Percentiles rank a stretch among this genome's conserved stretches.
Evolutionary conservation across 2,797 vertebrate genomes (phyloP).

Genomic region (Luscinia megarhynchos): DNA sequence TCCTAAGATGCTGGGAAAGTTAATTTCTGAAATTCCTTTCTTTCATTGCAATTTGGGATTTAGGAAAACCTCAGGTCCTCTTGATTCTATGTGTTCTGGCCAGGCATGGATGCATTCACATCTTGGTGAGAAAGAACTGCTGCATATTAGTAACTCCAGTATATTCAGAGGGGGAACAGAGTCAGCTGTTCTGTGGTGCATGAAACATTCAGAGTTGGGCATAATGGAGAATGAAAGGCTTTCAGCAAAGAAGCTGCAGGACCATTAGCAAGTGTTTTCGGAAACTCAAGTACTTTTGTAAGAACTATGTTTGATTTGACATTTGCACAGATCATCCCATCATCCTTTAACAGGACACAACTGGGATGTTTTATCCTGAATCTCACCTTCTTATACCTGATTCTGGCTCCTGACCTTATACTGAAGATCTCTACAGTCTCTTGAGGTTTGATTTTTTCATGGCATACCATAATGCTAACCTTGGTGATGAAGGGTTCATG

Average conservation of each 20-base stretch:
- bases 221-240: background rate
- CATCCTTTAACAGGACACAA: background rate
- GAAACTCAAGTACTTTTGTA: background rate
- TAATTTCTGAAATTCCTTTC: background rate
- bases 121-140: background rate
- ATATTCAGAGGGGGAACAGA: background rate
- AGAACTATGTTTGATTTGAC: background rate
- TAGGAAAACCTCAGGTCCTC: background rate
- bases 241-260: background rate
- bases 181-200: background rate
- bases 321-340: background rate
- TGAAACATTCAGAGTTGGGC: background rate
- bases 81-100: background rate
- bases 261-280: background rate
- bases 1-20: conserved; percentile 68
- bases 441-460: background rate
- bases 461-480: background rate
- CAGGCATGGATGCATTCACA: background rate
- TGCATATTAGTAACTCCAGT: background rate
- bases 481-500: background rate
- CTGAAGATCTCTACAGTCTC: background rate
- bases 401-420: background rate
- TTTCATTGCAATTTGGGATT: background rate
- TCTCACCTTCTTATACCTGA: background rate
- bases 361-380: background rate